These are phyloP conservation scores for Tiliacea aurago DNA, from an alignment of 2,888 invertebrate species.

Conservation along the genomic window DNA sequence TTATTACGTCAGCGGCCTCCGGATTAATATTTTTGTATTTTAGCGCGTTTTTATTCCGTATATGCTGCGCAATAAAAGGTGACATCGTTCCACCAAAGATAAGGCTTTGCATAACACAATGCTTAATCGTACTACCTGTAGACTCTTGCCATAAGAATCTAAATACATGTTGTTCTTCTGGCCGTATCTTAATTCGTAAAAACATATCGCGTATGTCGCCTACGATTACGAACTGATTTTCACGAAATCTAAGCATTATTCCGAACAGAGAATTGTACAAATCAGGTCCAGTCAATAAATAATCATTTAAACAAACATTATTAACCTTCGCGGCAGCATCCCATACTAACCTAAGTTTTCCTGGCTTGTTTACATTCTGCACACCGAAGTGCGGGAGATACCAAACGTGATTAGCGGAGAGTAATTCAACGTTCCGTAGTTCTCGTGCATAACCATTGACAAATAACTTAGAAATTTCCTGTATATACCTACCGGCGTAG, in stretches of 20 bases:
- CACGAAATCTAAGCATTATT: slow-evolving; percentile 1
- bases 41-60: neutral
- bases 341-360: neutral
- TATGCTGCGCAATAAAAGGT: neutral
- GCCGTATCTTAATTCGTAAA: neutral
- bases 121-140: too few species aligned
- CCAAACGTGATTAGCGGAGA: neutral
- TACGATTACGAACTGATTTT: neutral
- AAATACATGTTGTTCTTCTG: neutral
- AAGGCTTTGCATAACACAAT: too few species aligned
- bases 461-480: neutral
- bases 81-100: neutral
- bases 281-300: slow-evolving; percentile 2
- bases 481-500: neutral
- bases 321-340: too few species aligned
- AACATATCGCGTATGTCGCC: slow-evolving; percentile 2
- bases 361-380: slow-evolving; percentile 1
- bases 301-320: neutral
- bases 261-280: neutral
- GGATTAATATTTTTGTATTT: neutral
- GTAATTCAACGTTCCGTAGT: neutral
- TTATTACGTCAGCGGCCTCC: neutral
- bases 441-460: neutral
- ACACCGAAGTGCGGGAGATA: neutral
- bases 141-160: slow-evolving; percentile 3